A percentile compares a stretch with the other conserved stretches of the same genome.
phyloP scores from a whole-genome alignment of 2,888 invertebrate genomes.

The Cremastobaeus sp. region DNA sequence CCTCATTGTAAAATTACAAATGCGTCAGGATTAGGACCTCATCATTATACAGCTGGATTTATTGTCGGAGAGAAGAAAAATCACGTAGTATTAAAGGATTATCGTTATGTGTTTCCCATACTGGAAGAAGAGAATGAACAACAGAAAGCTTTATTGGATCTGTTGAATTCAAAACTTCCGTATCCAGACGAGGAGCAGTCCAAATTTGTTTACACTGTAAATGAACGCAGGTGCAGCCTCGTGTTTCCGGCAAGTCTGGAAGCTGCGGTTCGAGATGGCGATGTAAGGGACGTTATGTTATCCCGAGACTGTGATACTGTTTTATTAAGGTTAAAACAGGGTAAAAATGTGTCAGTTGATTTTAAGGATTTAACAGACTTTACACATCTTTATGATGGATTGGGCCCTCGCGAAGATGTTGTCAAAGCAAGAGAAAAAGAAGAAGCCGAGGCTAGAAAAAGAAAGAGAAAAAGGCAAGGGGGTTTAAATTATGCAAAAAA shows the following conservation, averaged over 20 bases:
- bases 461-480: slow-evolving; percentile 82
- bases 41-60: slow-evolving; percentile 81
- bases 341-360: slow-evolving; percentile 87
- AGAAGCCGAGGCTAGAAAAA: slow-evolving; percentile 80
- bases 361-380: slow-evolving; percentile 82
- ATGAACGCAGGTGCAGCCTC: slow-evolving; percentile 86
- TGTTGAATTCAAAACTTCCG: slow-evolving; percentile 81
- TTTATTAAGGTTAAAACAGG: slow-evolving; percentile 85
- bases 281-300: slow-evolving; percentile 87
- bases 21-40: slow-evolving; percentile 82
- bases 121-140: slow-evolving; percentile 84
- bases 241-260: slow-evolving; percentile 87
- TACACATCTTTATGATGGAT: slow-evolving; percentile 83
- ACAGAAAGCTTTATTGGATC: slow-evolving; percentile 82
- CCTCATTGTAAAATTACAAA: slow-evolving; percentile 84
- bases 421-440: slow-evolving; percentile 82
- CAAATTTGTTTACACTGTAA: slow-evolving; percentile 86
- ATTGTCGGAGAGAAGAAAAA: slow-evolving; percentile 83
- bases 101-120: slow-evolving; percentile 86
- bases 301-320: slow-evolving; percentile 88
- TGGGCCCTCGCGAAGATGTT: slow-evolving; percentile 84
- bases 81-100: slow-evolving; percentile 84
- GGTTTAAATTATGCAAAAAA: slow-evolving; percentile 83
- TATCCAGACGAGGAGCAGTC: slow-evolving; percentile 80
- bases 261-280: slow-evolving; percentile 87